phyloP scores from a whole-genome alignment of 2,888 invertebrate genomes.

The Sesia bembeciformis region DNA sequence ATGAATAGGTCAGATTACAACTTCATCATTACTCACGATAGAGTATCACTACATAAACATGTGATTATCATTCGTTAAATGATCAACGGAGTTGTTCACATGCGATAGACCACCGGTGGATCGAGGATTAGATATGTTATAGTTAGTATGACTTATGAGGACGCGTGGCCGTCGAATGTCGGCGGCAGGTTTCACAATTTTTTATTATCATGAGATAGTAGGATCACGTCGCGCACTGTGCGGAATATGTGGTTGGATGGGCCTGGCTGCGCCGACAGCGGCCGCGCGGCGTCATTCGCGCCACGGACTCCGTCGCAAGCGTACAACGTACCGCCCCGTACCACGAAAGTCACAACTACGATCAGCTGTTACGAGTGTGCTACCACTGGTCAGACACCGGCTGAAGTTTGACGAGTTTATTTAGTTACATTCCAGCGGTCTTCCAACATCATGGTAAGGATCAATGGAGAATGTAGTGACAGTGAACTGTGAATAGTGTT shows the following conservation, averaged over 20 bases:
- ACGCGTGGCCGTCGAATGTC: background rate
- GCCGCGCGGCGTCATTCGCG: conserved; percentile 56
- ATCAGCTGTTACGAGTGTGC: conserved; percentile 45
- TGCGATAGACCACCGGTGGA: conserved; percentile 27
- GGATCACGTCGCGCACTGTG: conserved; percentile 31
- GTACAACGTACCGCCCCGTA: conserved; percentile 37
- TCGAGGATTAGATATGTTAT: conserved; percentile 23
- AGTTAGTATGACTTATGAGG: background rate
- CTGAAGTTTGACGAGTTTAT: too few relatives aligned
- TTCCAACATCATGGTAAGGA: conserved; percentile 54
- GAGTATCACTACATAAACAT: background rate
- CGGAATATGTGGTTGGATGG: conserved; percentile 41
- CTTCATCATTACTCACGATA: background rate
- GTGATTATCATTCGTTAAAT: background rate
- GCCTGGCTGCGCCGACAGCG: conserved; percentile 54
- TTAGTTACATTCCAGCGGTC: too few relatives aligned
- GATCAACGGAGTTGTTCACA: conserved; percentile 12
- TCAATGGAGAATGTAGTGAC: conserved; percentile 32
- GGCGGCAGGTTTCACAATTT: conserved; percentile 7
- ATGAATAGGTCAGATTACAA: background rate
- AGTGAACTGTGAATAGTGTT: conserved; percentile 45
- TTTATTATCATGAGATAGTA: conserved; percentile 34
- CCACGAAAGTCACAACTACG: conserved; percentile 34
- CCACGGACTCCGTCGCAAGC: conserved; percentile 48
- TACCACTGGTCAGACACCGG: background rate